Conservation (phyloP, 2,888 invertebrate species). For the Tridacna crocea region DNA sequence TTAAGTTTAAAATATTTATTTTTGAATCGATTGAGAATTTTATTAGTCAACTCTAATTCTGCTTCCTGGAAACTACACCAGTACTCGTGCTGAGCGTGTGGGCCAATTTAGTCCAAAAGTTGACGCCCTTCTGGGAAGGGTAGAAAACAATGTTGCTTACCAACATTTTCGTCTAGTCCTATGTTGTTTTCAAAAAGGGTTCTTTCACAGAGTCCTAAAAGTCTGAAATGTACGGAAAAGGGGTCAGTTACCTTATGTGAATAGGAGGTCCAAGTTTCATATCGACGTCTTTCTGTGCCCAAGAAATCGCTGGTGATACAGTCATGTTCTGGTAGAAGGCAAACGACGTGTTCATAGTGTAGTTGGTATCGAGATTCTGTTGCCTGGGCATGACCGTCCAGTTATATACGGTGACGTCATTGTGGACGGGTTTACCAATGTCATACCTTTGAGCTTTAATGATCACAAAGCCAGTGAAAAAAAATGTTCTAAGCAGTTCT, state of each 20-base stretch:
- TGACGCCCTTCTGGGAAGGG: too few relatives aligned
- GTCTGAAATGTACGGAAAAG: too few relatives aligned
- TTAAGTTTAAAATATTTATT: too few relatives aligned
- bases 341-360: conserved; percentile 47
- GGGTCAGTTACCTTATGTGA: conserved; percentile 55
- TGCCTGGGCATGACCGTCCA: conserved; percentile 41
- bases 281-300: conserved; percentile 61
- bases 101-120: too few relatives aligned
- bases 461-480: not conserved
- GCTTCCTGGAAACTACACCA: too few relatives aligned
- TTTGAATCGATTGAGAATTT: too few relatives aligned
- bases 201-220: not conserved
- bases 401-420: conserved; percentile 45
- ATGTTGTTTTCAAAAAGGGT: too few relatives aligned
- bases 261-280: conserved; percentile 62
- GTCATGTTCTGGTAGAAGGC: conserved; percentile 56
- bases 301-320: conserved; percentile 53
- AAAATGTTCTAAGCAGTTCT: too few relatives aligned
- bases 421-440: conserved; percentile 35
- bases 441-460: conserved; percentile 44
- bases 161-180: too few relatives aligned
- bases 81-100: too few relatives aligned
- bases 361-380: conserved; percentile 49
- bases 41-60: too few relatives aligned
- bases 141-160: too few relatives aligned